These are phyloP conservation scores for Pandemis corylana DNA, from an alignment of 2,888 invertebrate genomes.

Conservation along the genomic window DNA sequence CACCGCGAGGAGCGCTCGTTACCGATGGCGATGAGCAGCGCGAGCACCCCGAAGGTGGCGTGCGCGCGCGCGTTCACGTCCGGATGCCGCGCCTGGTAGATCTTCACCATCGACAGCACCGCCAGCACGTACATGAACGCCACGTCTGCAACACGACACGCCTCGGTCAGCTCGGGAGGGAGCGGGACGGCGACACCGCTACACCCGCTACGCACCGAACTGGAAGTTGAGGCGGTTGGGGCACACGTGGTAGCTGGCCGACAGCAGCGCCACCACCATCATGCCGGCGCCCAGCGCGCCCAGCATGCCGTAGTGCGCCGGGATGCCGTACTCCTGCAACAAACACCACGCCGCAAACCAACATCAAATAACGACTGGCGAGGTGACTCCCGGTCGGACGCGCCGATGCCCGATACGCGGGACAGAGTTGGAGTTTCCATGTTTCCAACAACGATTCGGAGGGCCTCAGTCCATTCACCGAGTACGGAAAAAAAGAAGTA, in stretches of 20 bases:
- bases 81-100: conserved; percentile 95
- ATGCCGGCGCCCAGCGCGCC: conserved; percentile 94
- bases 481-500: too few species aligned
- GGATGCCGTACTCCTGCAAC: conserved; percentile 88
- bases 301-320: conserved; percentile 93
- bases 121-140: conserved; percentile 97
- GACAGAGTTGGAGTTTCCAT: too few species aligned
- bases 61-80: conserved; percentile 95
- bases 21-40: conserved; percentile 89
- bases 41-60: conserved; percentile 90
- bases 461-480: too few species aligned
- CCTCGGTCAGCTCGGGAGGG: background rate
- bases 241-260: conserved; percentile 95
- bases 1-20: conserved; percentile 38
- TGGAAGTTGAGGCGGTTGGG: conserved; percentile 96
- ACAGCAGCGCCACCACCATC: conserved; percentile 94
- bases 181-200: background rate
- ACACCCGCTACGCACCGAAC: conserved; percentile 86
- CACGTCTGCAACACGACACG: conserved; percentile 87
- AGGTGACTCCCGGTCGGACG: too few species aligned
- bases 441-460: too few species aligned
- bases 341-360: too few species aligned
- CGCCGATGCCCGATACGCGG: too few species aligned
- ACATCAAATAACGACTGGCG: too few species aligned
- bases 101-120: conserved; percentile 93